A percentile compares a stretch with the other conserved stretches of the same genome.
These are phyloP conservation scores for Hydrochoerus hydrochaeris DNA, from an alignment of 2,113 vertebrate genomes.

Conservation along the genomic window DNA sequence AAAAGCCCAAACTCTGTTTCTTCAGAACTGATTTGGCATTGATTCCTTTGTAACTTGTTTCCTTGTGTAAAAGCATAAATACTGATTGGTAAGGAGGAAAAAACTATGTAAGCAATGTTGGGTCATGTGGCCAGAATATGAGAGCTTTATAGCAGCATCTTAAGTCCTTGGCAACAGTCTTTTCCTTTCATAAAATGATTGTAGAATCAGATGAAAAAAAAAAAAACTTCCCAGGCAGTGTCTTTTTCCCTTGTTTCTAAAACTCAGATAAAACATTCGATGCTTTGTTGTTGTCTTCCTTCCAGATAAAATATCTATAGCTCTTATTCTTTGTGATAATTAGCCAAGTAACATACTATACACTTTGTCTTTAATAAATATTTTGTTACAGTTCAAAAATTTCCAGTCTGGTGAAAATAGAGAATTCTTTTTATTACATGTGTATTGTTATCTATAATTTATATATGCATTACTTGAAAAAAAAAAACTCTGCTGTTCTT, in stretches of 20 bases:
- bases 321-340: slow-evolving; percentile 13
- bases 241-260: background rate
- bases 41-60: background rate
- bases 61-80: background rate
- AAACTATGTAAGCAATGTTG: background rate
- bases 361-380: background rate
- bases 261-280: background rate
- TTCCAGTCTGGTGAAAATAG: slow-evolving; percentile 11
- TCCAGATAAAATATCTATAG: slow-evolving; percentile 15
- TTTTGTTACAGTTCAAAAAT: background rate
- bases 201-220: background rate
- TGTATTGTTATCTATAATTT: background rate
- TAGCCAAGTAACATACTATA: background rate
- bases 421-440: background rate
- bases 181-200: background rate
- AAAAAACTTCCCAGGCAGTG: background rate
- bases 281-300: background rate
- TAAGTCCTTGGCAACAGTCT: background rate
- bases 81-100: background rate
- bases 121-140: background rate
- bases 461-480: background rate
- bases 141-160: background rate
- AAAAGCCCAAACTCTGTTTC: background rate
- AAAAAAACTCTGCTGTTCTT: background rate
- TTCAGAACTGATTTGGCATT: background rate